These are phyloP conservation scores for Catharus minimus DNA, from an alignment of 2,113 vertebrate genomes.

Conservation along the genomic window DNA sequence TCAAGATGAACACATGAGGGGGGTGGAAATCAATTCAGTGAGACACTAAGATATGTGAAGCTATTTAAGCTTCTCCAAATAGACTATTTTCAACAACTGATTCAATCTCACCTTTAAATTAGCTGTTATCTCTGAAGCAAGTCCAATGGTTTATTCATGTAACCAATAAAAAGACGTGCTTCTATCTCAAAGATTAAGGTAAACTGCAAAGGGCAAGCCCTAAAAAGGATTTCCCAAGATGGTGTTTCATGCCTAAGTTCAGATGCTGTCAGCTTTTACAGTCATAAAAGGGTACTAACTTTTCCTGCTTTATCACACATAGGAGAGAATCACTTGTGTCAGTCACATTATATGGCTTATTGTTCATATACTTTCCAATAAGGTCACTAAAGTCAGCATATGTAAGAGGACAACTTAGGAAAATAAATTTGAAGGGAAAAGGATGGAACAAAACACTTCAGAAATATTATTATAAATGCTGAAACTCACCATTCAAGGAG, in stretches of 20 bases:
- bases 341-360: neutral
- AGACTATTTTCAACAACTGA: conserved; percentile 28
- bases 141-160: neutral
- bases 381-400: neutral
- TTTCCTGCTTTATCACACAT: conserved; percentile 32
- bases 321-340: conserved; percentile 12
- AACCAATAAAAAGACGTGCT: neutral
- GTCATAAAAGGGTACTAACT: conserved; percentile 18
- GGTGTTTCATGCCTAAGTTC: conserved; percentile 61
- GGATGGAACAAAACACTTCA: neutral
- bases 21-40: conserved; percentile 16
- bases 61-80: conserved; percentile 34
- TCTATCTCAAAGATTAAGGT: conserved; percentile 24
- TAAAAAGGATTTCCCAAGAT: conserved; percentile 19
- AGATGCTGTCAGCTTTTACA: conserved; percentile 56
- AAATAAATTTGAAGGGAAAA: neutral
- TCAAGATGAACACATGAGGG: neutral
- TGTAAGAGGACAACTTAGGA: neutral
- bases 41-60: neutral
- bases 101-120: conserved; percentile 41
- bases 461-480: neutral
- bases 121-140: conserved; percentile 32
- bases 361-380: neutral
- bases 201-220: conserved; percentile 22
- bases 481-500: neutral